A percentile compares a stretch with the other conserved stretches of the same genome.
Evolutionary conservation across 2,888 invertebrate genomes (phyloP).

Genomic region (Plagodis dolabraria): DNA sequence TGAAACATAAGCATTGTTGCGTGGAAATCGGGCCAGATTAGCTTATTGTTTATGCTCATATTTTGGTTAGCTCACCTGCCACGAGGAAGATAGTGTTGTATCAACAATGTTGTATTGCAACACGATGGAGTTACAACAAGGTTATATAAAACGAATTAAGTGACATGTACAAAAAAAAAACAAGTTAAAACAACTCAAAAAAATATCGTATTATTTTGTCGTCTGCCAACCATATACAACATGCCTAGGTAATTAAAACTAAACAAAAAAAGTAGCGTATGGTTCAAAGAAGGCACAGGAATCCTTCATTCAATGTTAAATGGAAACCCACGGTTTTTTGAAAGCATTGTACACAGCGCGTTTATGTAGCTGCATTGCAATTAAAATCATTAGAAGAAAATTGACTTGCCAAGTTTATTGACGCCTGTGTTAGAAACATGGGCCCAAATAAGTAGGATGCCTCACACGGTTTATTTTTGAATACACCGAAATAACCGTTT

Average conservation of each 20-base stretch:
- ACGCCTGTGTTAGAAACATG: constrained; percentile 11
- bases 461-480: constrained; percentile 16
- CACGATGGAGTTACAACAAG: constrained; percentile 2
- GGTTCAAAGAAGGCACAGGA: constrained; percentile 34
- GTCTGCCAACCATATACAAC: constrained; percentile 31
- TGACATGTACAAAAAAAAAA: not conserved
- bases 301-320: constrained; percentile 39
- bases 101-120: constrained; percentile 21
- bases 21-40: constrained; percentile 52
- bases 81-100: constrained; percentile 12
- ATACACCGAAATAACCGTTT: constrained; percentile 15
- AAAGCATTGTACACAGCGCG: constrained; percentile 46
- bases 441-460: constrained; percentile 11
- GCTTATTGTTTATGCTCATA: constrained; percentile 33
- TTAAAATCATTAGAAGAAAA: constrained; percentile 40
- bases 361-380: constrained; percentile 43
- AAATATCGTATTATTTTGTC: constrained; percentile 5
- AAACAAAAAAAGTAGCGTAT: constrained; percentile 32
- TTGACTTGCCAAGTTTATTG: constrained; percentile 31
- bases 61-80: constrained; percentile 33
- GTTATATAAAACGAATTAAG: not conserved
- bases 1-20: constrained; percentile 53
- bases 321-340: constrained; percentile 54
- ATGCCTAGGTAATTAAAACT: constrained; percentile 11
- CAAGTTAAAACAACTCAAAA: not conserved